Evolutionary conservation across 2,797 vertebrate species (phyloP).

Genomic region (Kryptopterus vitreolus): DNA sequence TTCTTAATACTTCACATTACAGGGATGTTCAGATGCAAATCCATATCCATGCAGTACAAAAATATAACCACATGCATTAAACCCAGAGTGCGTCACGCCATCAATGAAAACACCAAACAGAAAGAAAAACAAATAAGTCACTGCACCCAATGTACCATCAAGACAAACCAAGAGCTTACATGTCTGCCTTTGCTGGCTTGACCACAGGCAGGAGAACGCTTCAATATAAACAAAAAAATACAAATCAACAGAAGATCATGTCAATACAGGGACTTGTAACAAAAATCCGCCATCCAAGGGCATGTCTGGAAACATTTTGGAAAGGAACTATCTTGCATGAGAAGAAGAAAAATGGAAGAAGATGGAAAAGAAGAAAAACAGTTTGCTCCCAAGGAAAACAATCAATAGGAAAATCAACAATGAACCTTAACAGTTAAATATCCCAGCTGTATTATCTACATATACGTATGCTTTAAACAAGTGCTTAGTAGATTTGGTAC

Average conservation of each 20-base stretch:
- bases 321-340: background rate
- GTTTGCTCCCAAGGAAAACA: background rate
- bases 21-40: background rate
- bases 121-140: background rate
- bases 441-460: background rate
- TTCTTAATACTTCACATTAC: background rate
- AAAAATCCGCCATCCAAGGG: slow-evolving; percentile 1
- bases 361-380: too few relatives aligned
- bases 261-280: background rate
- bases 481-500: slow-evolving; percentile 61
- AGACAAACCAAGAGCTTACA: slow-evolving; percentile 77
- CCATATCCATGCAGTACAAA: slow-evolving; percentile 39
- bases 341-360: background rate
- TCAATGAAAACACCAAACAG: background rate
- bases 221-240: slow-evolving; percentile 55
- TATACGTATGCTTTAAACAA: slow-evolving; percentile 4
- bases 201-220: slow-evolving; percentile 83
- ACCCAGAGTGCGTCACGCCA: slow-evolving; percentile 10
- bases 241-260: slow-evolving; percentile 21
- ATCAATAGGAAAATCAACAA: background rate
- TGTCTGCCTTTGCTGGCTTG: slow-evolving; percentile 86
- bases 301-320: background rate
- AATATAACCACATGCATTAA: slow-evolving; percentile 50
- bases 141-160: slow-evolving; percentile 61
- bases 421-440: background rate